These are phyloP conservation scores for Novumbra hubbsi DNA, from an alignment of 2,797 vertebrate genomes.

Conservation along the genomic window DNA sequence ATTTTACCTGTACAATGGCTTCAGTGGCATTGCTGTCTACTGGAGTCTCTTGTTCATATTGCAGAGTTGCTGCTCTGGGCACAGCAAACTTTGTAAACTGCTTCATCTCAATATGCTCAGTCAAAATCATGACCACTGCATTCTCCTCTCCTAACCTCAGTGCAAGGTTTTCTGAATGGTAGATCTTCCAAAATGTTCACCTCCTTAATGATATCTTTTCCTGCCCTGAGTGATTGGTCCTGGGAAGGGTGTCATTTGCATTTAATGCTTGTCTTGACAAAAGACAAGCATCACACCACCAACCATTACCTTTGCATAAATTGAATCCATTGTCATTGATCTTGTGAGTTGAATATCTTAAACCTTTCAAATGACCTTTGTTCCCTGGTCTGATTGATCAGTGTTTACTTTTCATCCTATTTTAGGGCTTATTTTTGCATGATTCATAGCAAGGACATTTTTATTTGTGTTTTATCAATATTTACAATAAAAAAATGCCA, in stretches of 20 bases:
- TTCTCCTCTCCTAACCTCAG: not conserved
- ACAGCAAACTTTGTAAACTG: not conserved
- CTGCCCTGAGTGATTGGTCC: not conserved
- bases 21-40: not conserved
- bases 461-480: not conserved
- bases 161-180: not conserved
- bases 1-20: constrained; percentile 1
- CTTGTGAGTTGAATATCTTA: not conserved
- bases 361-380: not conserved
- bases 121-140: not conserved
- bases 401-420: not conserved
- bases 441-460: not conserved
- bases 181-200: not conserved
- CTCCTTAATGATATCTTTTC: not conserved
- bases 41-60: not conserved
- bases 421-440: not conserved
- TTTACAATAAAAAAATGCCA: not conserved
- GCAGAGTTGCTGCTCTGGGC: not conserved
- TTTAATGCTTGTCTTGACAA: not conserved
- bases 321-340: constrained; percentile 1
- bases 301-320: not conserved
- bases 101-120: constrained; percentile 11
- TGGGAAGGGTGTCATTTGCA: not conserved
- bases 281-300: not conserved
- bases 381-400: not conserved